A percentile compares a stretch with the other conserved stretches of the same genome.
Conservation (phyloP, 2,888 invertebrate genomes). For the Agriopis aurantiaria region DNA sequence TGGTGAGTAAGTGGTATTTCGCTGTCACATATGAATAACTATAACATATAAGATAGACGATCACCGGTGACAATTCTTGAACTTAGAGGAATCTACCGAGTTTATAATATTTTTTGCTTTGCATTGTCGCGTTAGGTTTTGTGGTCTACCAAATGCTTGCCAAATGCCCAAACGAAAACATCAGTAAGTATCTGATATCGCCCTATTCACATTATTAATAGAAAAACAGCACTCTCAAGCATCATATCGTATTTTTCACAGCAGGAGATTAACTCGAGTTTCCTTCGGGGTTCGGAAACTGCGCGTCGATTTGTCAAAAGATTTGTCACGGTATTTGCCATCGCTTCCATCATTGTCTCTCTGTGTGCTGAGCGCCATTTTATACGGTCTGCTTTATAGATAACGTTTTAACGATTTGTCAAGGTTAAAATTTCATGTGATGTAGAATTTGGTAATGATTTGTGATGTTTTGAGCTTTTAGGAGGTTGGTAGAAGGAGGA, state of each 20-base stretch:
- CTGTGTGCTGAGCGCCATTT: constrained; percentile 14
- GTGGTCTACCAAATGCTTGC: not conserved
- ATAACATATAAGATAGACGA: no score
- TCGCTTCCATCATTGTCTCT: constrained; percentile 20
- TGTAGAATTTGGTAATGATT: no score
- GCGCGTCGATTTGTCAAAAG: constrained; percentile 16
- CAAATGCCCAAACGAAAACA: not conserved
- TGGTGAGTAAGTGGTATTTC: no score
- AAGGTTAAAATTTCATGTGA: constrained; percentile 3
- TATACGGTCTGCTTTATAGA: constrained; percentile 12
- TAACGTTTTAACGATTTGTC: constrained; percentile 6
- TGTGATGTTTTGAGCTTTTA: no score
- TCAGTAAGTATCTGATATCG: not conserved
- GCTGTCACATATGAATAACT: no score
- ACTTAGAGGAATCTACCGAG: no score
- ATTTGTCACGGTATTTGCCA: constrained; percentile 11
- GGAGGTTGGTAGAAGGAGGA: no score
- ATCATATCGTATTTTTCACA: constrained; percentile 1
- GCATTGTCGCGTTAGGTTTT: not conserved
- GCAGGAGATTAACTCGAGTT: constrained; percentile 1
- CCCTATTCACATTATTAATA: not conserved
- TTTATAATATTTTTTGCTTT: no score
- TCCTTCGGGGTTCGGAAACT: not conserved
- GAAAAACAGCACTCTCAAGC: constrained; percentile 2
- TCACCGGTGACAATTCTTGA: no score